These are phyloP conservation scores for Sinosuthora webbiana DNA, from an alignment of 2,113 vertebrate genomes.

Conservation along the genomic window DNA sequence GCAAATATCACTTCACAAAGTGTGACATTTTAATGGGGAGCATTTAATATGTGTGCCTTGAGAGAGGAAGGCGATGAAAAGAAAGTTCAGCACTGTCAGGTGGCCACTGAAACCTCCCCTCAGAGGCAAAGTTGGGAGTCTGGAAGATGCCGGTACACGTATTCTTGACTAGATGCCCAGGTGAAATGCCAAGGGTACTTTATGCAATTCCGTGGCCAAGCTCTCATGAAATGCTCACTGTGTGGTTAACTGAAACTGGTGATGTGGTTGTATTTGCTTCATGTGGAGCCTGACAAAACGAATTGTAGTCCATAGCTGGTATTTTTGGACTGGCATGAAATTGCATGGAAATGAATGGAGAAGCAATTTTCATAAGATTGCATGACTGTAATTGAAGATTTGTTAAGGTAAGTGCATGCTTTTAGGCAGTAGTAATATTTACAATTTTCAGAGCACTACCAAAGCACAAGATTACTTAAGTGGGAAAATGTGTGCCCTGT, in stretches of 20 bases:
- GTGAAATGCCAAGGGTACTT: conserved; percentile 52
- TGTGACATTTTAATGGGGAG: conserved; percentile 59
- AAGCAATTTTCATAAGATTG: not conserved
- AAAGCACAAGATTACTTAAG: not conserved
- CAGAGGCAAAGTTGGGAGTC: not conserved
- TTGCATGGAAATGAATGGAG: conserved; percentile 20
- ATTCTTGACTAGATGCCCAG: not conserved
- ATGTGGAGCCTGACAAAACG: not conserved
- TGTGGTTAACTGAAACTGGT: not conserved
- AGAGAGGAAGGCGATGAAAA: conserved; percentile 59
- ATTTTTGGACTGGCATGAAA: conserved; percentile 1
- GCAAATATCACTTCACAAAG: conserved; percentile 69
- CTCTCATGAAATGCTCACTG: not conserved
- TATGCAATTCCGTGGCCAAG: not conserved
- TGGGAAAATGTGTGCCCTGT: not conserved
- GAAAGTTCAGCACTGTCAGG: conserved; percentile 54
- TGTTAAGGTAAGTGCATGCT: not conserved
- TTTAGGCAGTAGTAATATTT: not conserved
- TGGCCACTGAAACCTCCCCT: conserved; percentile 22
- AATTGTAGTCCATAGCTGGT: not conserved
- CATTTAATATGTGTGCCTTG: conserved; percentile 53
- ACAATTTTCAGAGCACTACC: not conserved
- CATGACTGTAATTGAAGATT: not conserved
- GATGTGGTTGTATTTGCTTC: not conserved
- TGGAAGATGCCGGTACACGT: conserved; percentile 10